Conservation (phyloP, 2,113 vertebrate species). For the human region DNA sequence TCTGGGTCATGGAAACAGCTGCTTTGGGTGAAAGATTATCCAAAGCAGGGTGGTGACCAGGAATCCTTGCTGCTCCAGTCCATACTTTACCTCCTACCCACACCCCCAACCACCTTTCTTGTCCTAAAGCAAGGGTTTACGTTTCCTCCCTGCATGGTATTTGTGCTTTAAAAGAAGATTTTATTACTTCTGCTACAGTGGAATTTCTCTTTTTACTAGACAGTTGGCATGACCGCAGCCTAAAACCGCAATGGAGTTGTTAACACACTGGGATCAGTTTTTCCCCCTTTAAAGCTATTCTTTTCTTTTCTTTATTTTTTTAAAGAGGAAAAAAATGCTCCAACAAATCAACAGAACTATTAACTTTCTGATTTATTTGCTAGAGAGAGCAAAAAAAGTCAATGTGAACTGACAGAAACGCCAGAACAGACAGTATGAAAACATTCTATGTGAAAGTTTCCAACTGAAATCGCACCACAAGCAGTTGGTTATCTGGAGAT, state of each 20-base stretch:
- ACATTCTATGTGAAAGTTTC: slow-evolving; percentile 17
- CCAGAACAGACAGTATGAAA: slow-evolving; percentile 47
- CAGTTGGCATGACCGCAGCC: slow-evolving; percentile 70
- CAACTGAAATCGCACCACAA: neutral
- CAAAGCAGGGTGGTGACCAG: neutral
- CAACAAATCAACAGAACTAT: slow-evolving; percentile 77
- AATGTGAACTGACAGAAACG: slow-evolving; percentile 54
- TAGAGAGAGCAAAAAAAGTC: slow-evolving; percentile 60
- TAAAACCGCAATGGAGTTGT: slow-evolving; percentile 61
- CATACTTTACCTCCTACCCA: slow-evolving; percentile 14
- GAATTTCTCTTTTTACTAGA: slow-evolving; percentile 57
- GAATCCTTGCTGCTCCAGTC: neutral
- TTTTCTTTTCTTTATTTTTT: slow-evolving; percentile 66
- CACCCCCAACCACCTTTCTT: neutral
- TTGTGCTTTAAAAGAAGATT: slow-evolving; percentile 75
- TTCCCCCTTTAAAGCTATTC: slow-evolving; percentile 68
- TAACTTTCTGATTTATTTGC: slow-evolving; percentile 70
- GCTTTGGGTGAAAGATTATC: neutral
- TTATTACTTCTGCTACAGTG: slow-evolving; percentile 56
- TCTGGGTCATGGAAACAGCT: slow-evolving; percentile 54
- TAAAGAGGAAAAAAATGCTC: neutral
- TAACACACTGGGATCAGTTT: slow-evolving; percentile 71
- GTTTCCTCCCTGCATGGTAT: slow-evolving; percentile 58
- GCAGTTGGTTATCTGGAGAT: slow-evolving; percentile 52
- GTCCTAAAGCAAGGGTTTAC: slow-evolving; percentile 23